Conservation (phyloP, 2,797 vertebrate genomes). For the Euphonia xanthogaster region DNA sequence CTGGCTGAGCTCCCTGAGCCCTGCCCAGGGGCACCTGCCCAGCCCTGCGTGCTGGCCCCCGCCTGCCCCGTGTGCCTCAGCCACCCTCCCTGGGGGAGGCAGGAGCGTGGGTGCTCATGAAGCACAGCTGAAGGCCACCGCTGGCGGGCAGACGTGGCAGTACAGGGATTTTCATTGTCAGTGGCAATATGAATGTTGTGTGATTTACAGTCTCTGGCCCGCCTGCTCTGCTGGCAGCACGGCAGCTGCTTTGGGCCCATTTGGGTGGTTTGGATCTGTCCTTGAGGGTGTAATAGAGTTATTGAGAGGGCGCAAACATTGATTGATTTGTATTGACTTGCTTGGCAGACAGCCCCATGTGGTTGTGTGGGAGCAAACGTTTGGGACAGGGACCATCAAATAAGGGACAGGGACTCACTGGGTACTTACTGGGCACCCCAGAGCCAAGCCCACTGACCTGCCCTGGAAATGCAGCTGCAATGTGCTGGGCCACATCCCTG, state of each 20-base stretch:
- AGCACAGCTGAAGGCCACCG: conserved; percentile 28
- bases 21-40: neutral
- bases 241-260: conserved; percentile 17
- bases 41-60: fast-evolving
- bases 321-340: conserved; percentile 64
- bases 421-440: too few relatives aligned
- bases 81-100: fast-evolving
- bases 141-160: neutral
- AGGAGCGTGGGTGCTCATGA: neutral
- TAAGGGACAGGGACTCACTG: neutral
- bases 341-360: neutral
- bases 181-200: conserved; percentile 47
- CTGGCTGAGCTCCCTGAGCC: fast-evolving
- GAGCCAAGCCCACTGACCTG: neutral
- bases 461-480: neutral
- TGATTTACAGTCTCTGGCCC: conserved; percentile 33
- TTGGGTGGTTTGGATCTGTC: conserved; percentile 44
- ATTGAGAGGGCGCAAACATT: conserved; percentile 31
- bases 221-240: conserved; percentile 5
- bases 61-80: neutral
- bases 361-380: neutral
- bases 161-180: neutral
- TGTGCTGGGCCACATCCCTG: neutral
- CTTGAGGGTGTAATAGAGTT: conserved; percentile 68
- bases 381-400: neutral